These are phyloP conservation scores for Bombus vancouverensis DNA, from an alignment of 1,140 invertebrate species.

Conservation along the genomic window DNA sequence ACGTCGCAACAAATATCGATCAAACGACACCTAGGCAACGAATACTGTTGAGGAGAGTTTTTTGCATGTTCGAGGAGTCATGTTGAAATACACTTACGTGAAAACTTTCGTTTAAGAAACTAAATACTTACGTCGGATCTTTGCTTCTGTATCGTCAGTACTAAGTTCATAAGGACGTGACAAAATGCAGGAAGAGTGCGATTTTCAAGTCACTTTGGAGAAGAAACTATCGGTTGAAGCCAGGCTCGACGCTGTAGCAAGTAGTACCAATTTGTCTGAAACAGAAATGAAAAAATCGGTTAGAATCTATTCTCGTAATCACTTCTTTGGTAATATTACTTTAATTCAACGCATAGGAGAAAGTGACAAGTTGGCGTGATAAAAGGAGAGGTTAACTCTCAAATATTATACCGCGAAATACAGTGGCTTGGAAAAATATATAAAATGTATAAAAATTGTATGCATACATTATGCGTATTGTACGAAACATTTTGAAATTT, in stretches of 20 bases:
- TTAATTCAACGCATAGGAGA: no score
- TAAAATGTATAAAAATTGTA: no score
- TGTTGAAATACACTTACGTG: background rate
- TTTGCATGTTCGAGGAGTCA: background rate
- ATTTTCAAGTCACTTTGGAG: background rate
- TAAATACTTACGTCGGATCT: background rate
- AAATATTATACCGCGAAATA: no score
- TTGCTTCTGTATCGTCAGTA: background rate
- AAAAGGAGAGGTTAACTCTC: background rate
- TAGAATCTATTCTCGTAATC: background rate
- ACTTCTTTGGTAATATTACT: background rate
- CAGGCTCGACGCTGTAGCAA: conserved; percentile 1
- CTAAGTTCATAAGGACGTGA: no score
- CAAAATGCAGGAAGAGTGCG: conserved; percentile 16
- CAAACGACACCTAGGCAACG: conserved; percentile 25
- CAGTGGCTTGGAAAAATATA: no score
- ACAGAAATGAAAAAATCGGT: conserved; percentile 23
- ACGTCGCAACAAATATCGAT: conserved; percentile 10
- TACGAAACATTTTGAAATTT: no score
- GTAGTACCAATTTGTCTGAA: background rate
- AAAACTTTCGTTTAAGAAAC: conserved; percentile 13
- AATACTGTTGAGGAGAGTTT: conserved; percentile 2
- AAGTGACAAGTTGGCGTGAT: background rate
- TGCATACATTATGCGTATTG: no score
- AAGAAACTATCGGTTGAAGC: background rate